A percentile compares a stretch with the other conserved stretches of the same genome.
Conservation (phyloP, 2,113 vertebrate genomes). For the Chlorodrepanis virens region DNA sequence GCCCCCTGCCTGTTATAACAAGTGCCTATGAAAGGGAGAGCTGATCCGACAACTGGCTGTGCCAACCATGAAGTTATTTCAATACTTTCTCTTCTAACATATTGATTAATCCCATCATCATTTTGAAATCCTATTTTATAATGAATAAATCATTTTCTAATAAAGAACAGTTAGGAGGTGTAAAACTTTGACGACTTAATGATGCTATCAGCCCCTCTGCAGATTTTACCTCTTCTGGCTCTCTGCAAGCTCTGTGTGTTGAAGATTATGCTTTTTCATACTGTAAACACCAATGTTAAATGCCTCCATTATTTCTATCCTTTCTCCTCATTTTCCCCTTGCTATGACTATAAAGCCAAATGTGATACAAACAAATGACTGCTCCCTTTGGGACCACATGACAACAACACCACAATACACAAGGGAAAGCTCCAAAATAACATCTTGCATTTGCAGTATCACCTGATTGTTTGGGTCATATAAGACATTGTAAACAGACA, state of each 20-base stretch:
- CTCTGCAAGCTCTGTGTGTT: background rate
- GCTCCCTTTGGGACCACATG: background rate
- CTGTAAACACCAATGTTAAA: background rate
- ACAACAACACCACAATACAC: constrained; percentile 22
- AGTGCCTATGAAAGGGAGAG: constrained; percentile 66
- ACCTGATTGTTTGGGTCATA: background rate
- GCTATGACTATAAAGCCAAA: background rate
- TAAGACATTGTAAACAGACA: constrained; percentile 24
- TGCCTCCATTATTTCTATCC: background rate
- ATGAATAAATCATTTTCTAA: constrained; percentile 56
- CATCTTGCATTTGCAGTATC: constrained; percentile 15
- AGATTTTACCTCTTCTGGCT: background rate
- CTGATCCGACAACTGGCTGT: constrained; percentile 58
- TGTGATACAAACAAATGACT: constrained; percentile 11
- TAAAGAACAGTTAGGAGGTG: constrained; percentile 45
- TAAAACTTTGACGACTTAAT: constrained; percentile 52
- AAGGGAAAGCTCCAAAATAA: constrained; percentile 46
- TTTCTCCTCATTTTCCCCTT: background rate
- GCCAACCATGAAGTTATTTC: constrained; percentile 67
- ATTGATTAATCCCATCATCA: constrained; percentile 65
- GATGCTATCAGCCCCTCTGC: background rate
- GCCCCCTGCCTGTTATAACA: constrained; percentile 67
- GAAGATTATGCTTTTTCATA: background rate
- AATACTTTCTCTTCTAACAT: constrained; percentile 55
- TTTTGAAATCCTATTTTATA: constrained; percentile 50